These are phyloP conservation scores for Contarinia nasturtii DNA, from an alignment of 1,140 invertebrate genomes.

Conservation along the genomic window DNA sequence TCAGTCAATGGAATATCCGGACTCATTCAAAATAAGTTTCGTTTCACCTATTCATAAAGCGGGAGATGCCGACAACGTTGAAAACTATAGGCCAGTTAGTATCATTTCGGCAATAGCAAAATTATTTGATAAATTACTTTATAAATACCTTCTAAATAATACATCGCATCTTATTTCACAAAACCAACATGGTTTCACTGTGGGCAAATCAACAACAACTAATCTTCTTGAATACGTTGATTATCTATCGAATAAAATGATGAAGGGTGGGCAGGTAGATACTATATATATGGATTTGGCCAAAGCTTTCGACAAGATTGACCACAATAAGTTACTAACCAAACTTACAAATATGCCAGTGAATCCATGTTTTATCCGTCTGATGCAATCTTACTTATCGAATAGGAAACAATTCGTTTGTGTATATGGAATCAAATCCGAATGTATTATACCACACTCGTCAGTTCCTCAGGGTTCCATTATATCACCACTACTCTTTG, in stretches of 20 bases:
- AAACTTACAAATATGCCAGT: conserved; percentile 4
- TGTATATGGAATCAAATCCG: background rate
- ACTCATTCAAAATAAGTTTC: too few species aligned
- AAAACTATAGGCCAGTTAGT: too few species aligned
- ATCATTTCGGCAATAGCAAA: too few species aligned
- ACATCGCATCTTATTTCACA: too few species aligned
- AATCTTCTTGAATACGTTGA: conserved; percentile 4
- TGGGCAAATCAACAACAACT: conserved; percentile 3
- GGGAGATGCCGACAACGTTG: too few species aligned
- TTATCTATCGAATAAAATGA: background rate
- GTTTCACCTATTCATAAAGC: too few species aligned
- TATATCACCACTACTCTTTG: background rate
- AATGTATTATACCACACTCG: background rate
- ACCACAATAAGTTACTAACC: conserved; percentile 5
- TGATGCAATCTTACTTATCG: conserved; percentile 5
- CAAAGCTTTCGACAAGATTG: conserved; percentile 11
- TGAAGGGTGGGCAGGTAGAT: conserved; percentile 8
- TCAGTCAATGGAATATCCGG: too few species aligned
- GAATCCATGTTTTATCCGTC: background rate
- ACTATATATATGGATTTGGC: conserved; percentile 10
- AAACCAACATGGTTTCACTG: conserved; percentile 6
- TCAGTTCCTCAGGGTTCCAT: conserved; percentile 1
- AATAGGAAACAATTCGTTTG: conserved; percentile 3
- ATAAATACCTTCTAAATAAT: too few species aligned
- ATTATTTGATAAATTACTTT: too few species aligned